Base-by-base conservation (phyloP, 2,113 vertebrate species). In the Epinephelus lanceolatus region DNA sequence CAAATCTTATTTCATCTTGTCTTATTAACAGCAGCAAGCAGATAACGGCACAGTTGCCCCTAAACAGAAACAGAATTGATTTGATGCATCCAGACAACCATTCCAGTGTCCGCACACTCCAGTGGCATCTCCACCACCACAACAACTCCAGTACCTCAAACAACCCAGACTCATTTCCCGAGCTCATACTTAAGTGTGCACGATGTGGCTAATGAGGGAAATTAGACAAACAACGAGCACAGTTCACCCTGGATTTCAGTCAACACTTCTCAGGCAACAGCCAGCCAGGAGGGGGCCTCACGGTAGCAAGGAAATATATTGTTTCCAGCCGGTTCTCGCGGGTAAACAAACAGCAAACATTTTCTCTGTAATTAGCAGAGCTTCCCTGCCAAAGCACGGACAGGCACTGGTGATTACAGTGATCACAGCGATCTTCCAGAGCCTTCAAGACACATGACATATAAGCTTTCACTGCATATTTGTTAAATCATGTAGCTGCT, bases 271-370 rank as follows among this genome's bases (percentile, higher is more conserved):
- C 79, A 71, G 77, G 84, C 76, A 82, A 53, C 85, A 91, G 71
- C 70, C 74, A 72, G 42, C 81, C 71, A 4, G 67, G 19, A 3
- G 14, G 77, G 57, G 33, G 42, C 19, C 52, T 47, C 63, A 30
- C 23, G n/a, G 66, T 84, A 76, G 88, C 74, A 75, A 68, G 69
- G 51, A 89, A 81, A 80, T 61, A 61, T 51, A 80, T 72, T 85
- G 62, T 84, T 74, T 76, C 42, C 67, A 90, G 90, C 85, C 84
- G 83, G 70, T 83, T 82, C 60, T 85, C 23, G 3, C 68, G 62
- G 61, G 73, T 83, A 91, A 90, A 91, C 83, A 89, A 87, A 90
- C 74, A 23, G 80, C 80, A 69, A 88, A 89, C 71, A 86, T 86
- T 86, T 81, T 69, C 81, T 71, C 67, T 71, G 66, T 84, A 91